These are phyloP conservation scores for Syritta pipiens DNA, from an alignment of 2,888 invertebrate species.

Conservation along the genomic window DNA sequence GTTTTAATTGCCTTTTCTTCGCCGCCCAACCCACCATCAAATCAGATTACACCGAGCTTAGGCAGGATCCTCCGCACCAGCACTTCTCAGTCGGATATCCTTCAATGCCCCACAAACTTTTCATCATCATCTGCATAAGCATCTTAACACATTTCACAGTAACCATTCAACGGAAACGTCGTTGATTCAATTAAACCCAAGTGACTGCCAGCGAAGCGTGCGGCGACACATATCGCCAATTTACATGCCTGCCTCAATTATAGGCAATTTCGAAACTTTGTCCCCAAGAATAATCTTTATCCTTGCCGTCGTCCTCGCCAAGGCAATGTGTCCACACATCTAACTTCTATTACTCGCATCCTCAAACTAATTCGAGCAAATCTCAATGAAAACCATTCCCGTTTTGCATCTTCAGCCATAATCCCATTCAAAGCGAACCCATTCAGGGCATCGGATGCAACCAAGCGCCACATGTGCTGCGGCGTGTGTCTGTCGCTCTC, in stretches of 20 bases:
- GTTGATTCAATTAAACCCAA: constrained; percentile 30
- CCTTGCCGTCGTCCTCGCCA: not conserved
- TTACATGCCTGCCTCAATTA: constrained; percentile 40
- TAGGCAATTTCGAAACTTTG: constrained; percentile 43
- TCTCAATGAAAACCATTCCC: constrained; percentile 23
- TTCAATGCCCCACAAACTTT: not conserved
- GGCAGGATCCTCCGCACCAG: too few species aligned
- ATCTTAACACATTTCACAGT: not conserved
- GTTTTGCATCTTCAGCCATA: constrained; percentile 17
- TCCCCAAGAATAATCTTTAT: constrained; percentile 28
- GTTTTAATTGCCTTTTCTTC: too few species aligned
- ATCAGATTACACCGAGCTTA: too few species aligned
- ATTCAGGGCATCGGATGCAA: constrained; percentile 29
- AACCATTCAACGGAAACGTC: not conserved
- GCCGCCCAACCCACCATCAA: too few species aligned
- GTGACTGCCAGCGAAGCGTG: constrained; percentile 16
- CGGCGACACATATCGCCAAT: constrained; percentile 22
- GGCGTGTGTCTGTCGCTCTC: constrained; percentile 13
- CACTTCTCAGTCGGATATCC: too few species aligned
- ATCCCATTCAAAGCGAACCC: constrained; percentile 36
- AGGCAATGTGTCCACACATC: constrained; percentile 40
- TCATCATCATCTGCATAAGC: not conserved
- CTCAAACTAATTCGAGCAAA: constrained; percentile 44
- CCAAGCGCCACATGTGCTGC: constrained; percentile 40
- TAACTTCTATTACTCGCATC: constrained; percentile 48